These are phyloP conservation scores for Epinotia brunnichana DNA, from an alignment of 2,888 invertebrate genomes.

Conservation along the genomic window DNA sequence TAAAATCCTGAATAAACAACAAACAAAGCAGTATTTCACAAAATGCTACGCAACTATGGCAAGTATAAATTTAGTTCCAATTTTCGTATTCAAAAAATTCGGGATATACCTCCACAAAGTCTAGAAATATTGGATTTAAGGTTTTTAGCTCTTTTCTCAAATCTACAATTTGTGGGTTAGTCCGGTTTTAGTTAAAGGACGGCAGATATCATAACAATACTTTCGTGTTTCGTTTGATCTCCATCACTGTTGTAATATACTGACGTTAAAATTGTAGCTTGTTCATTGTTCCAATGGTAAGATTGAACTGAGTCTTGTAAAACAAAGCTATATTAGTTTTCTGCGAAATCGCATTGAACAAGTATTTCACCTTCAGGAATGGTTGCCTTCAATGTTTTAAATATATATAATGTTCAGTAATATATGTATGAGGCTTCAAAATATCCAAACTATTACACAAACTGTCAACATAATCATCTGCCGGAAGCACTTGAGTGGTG, in stretches of 20 bases:
- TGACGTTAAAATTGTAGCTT: constrained; percentile 44
- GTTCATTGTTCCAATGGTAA: constrained; percentile 45
- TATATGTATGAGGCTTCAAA: constrained; percentile 1
- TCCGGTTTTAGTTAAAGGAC: no score
- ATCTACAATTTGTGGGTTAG: no score
- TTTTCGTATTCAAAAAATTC: no score
- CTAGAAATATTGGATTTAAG: no score
- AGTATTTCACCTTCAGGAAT: constrained; percentile 41
- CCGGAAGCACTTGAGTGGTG: neutral
- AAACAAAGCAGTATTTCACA: no score
- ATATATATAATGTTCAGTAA: neutral
- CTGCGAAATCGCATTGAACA: constrained; percentile 42
- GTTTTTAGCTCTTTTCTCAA: no score
- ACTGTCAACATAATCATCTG: no score
- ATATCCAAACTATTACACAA: neutral
- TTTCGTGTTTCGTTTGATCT: neutral
- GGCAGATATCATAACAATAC: neutral
- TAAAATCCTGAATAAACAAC: no score
- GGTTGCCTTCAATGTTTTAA: constrained; percentile 15
- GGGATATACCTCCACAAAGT: no score
- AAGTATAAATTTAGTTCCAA: no score
- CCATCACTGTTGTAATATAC: constrained; percentile 20
- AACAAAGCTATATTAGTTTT: constrained; percentile 45
- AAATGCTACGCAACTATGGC: no score
- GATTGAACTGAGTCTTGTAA: constrained; percentile 45